These are phyloP conservation scores for Propithecus deckenii DNA, from an alignment of 2,797 vertebrate species.

Conservation along the genomic window DNA sequence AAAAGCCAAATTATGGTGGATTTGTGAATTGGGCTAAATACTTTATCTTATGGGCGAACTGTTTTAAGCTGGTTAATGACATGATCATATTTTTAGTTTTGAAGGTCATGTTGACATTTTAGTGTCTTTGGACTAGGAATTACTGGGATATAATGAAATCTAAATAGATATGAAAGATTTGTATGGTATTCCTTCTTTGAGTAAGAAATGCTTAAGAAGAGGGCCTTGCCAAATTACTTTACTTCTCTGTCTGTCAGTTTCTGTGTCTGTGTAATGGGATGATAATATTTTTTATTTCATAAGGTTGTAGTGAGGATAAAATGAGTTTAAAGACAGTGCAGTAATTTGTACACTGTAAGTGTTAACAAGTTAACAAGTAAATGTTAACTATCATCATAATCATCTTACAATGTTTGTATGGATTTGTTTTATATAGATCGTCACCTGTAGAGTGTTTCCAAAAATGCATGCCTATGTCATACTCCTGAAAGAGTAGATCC, in stretches of 20 bases:
- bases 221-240: neutral
- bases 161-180: constrained; percentile 1
- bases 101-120: neutral
- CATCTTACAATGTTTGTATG: neutral
- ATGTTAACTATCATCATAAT: neutral
- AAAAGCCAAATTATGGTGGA: neutral
- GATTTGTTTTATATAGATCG: neutral
- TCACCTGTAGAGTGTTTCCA: neutral
- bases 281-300: neutral
- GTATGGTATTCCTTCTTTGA: neutral
- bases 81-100: constrained; percentile 28
- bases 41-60: neutral
- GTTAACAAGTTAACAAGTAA: neutral
- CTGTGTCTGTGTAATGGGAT: neutral
- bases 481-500: neutral
- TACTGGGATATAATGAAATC: constrained; percentile 23
- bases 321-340: neutral
- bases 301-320: neutral
- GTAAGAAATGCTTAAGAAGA: neutral
- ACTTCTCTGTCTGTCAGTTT: neutral
- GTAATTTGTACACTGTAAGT: neutral
- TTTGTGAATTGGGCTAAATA: neutral
- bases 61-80: constrained; percentile 20
- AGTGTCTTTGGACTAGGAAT: neutral
- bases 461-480: neutral